phyloP scores from a whole-genome alignment of 2,797 vertebrate species.

The Sebastes cheni region DNA sequence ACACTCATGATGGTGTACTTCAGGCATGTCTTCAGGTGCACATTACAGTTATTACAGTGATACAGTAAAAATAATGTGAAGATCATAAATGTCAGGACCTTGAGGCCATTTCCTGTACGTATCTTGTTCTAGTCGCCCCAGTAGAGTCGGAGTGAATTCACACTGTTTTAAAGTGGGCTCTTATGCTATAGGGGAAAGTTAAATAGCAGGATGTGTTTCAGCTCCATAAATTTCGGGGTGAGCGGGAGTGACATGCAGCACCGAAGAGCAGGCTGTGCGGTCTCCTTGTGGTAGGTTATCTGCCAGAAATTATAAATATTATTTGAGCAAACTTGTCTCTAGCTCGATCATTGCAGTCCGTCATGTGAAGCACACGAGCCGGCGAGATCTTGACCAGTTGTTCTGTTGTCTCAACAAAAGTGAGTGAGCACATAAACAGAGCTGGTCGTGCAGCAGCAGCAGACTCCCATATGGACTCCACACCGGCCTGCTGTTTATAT shows the following conservation, averaged over 20 bases:
- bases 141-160: conserved; percentile 25
- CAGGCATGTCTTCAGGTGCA: neutral
- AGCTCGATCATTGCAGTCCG: conserved; percentile 13
- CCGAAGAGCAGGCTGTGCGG: conserved; percentile 52
- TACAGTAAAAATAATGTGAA: conserved; percentile 9
- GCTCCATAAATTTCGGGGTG: conserved; percentile 48
- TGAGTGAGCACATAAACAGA: conserved; percentile 65
- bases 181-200: conserved; percentile 40
- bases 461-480: conserved; percentile 26
- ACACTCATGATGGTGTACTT: too few species aligned
- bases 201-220: conserved; percentile 59
- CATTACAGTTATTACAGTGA: conserved; percentile 2
- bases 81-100: conserved; percentile 7
- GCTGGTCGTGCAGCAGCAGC: conserved; percentile 19
- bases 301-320: conserved; percentile 74
- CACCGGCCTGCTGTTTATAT: conserved; percentile 51
- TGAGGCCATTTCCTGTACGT: conserved; percentile 12
- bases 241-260: conserved; percentile 22
- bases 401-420: conserved; percentile 63
- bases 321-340: conserved; percentile 36
- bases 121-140: neutral
- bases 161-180: conserved; percentile 60
- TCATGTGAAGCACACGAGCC: conserved; percentile 8
- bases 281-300: conserved; percentile 52
- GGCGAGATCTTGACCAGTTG: conserved; percentile 63